These are phyloP conservation scores for Zaprionus lachaisei DNA, from an alignment of 1,140 invertebrate genomes.

Conservation along the genomic window DNA sequence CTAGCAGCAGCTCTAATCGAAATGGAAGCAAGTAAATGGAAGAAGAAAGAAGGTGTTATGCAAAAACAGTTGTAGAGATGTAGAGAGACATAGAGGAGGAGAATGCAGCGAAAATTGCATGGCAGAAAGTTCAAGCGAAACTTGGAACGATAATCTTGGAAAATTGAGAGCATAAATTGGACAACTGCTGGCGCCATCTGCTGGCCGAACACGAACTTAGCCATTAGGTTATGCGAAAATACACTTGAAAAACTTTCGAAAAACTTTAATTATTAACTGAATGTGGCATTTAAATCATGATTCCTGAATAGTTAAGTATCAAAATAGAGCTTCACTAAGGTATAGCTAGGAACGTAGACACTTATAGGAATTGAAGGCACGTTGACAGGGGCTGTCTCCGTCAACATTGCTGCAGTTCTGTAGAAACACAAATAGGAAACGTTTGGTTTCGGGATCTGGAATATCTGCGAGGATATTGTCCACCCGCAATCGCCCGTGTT, in stretches of 20 bases:
- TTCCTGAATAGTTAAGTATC: neutral
- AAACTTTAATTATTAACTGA: conserved; percentile 3
- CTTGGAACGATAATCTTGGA: neutral
- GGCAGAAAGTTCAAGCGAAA: neutral
- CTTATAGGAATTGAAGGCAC: neutral
- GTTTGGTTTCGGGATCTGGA: too few species aligned
- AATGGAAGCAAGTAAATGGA: neutral
- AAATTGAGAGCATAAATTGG: neutral
- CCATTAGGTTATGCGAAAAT: neutral
- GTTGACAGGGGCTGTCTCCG: neutral
- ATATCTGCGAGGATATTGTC: neutral
- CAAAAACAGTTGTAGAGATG: neutral
- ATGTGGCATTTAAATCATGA: neutral
- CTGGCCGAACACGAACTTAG: neutral
- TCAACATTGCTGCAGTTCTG: neutral
- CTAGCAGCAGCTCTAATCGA: neutral
- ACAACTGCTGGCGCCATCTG: conserved; percentile 20
- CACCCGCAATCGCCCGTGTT: neutral
- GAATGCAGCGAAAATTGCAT: conserved; percentile 15
- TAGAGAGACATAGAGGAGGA: neutral
- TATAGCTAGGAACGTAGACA: neutral
- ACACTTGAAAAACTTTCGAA: neutral
- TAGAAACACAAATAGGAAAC: too few species aligned
- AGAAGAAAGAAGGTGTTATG: neutral
- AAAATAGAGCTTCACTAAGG: neutral